Evolutionary conservation across 2,888 invertebrate genomes (phyloP), one percentile per base, ranked within the genome.

Genomic region (Hydrotaea diabolus): DNA sequence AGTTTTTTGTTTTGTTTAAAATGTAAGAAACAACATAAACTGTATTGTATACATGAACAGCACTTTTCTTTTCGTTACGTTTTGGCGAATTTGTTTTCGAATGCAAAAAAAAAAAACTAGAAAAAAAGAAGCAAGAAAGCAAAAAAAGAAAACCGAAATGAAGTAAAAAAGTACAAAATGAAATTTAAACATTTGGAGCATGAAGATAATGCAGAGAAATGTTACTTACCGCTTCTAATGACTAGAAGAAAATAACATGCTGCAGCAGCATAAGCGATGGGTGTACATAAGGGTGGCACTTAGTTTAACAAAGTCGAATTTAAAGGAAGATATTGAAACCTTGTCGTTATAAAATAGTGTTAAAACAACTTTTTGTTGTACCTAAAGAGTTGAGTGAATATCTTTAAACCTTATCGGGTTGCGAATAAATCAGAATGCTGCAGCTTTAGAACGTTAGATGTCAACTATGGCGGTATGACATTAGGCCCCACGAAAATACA

Each of bases 111-210:
- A 7, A 31, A 31, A 31, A 31, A n/a, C n/a, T n/a, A 31, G 31
- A 31, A 2, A 31, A 15, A 21, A 69, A 66, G 5, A 43, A 43
- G n/a, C n/a, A n/a, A n/a, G n/a, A n/a, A n/a, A n/a, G 15, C 43
- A 13, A 43, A 21, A 64, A 82, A 76, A 72, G 69, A 8, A 31
- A 75, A 77, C 13, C 53, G 46, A 77, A 83, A 79, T 83, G 26
- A 83, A 80, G 79, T 72, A 77, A 83, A 77, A 49, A 49, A n/a
- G 13, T 49, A 7, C 49, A 49, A 49, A 80, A 84, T 71, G 74
- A 75, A 84, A 78, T 84, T 83, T 80, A 19, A 64, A 71, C 83
- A 80, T 83, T 43, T 80, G 74, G 83, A 83, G 83, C 83, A 83
- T 83, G 55, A 80, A 80, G 83, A 83, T 83, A 83, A 80, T 73